These are phyloP conservation scores for Stichodactyla mertensii DNA, from an alignment of 64 coral and sea anemone genomes.

Conservation along the genomic window DNA sequence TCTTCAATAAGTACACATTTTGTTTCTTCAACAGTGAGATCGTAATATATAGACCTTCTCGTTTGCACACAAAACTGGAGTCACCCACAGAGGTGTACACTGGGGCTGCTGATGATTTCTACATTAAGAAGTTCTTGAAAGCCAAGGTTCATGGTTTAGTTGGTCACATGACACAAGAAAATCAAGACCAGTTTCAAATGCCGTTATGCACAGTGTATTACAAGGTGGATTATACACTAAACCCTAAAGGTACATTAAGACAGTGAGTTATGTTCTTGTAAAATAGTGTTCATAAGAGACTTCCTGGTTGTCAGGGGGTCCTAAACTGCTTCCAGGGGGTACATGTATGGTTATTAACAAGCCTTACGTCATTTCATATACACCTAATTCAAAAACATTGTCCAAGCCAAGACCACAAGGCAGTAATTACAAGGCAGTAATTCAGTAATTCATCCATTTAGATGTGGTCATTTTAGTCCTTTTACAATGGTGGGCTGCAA, in stretches of 20 bases:
- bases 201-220: conserved; percentile 78
- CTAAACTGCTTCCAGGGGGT: too few relatives aligned
- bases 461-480: too few relatives aligned
- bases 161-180: conserved; percentile 77
- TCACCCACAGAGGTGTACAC: conserved; percentile 41
- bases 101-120: conserved; percentile 53
- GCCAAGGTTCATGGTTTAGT: conserved; percentile 70
- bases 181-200: conserved; percentile 77
- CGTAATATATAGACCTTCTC: conserved; percentile 69
- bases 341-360: too few relatives aligned
- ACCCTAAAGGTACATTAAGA: conserved; percentile 64
- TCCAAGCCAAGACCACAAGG: too few relatives aligned
- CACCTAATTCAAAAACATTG: too few relatives aligned
- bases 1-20: not conserved
- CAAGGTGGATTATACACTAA: conserved; percentile 73
- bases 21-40: conserved; percentile 47
- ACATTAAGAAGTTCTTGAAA: conserved; percentile 83
- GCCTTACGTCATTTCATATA: too few relatives aligned
- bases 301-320: not conserved
- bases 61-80: conserved; percentile 78
- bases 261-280: too few relatives aligned
- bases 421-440: too few relatives aligned
- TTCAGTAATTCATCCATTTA: too few relatives aligned
- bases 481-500: too few relatives aligned
- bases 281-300: not conserved